Evolutionary conservation across 2,113 vertebrate species (phyloP).

Genomic region (Microcebus lehilahytsara): DNA sequence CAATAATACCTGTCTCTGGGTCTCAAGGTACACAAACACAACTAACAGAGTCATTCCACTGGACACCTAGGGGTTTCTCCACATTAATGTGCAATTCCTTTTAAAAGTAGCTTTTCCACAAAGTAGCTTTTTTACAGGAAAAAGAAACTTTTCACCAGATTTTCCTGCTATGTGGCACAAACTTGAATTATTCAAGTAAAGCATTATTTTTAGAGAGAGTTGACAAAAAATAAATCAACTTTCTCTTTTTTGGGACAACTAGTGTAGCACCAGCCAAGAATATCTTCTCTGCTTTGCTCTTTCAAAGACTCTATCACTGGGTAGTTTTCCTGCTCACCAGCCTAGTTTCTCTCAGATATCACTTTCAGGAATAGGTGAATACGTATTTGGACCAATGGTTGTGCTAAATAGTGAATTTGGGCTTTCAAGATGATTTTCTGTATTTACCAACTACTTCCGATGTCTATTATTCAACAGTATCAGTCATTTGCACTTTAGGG

Average conservation of each 20-base stretch:
- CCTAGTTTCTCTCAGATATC: neutral
- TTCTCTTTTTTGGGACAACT: neutral
- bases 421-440: neutral
- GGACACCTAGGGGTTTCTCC: neutral
- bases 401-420: neutral
- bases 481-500: neutral
- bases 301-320: slow-evolving; percentile 11
- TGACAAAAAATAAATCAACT: neutral
- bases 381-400: neutral
- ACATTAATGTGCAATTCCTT: slow-evolving; percentile 46
- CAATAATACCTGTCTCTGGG: neutral
- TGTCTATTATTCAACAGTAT: neutral
- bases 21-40: slow-evolving; percentile 49
- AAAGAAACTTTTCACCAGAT: slow-evolving; percentile 46
- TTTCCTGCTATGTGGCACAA: neutral
- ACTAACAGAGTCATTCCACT: slow-evolving; percentile 44
- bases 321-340: neutral
- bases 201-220: neutral
- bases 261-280: neutral
- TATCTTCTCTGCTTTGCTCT: neutral
- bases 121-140: neutral
- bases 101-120: slow-evolving; percentile 33
- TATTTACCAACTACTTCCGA: neutral
- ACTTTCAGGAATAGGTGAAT: slow-evolving; percentile 12
- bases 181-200: slow-evolving; percentile 53